phyloP scores from a whole-genome alignment of 2,888 invertebrate genomes.

The Glomeris marginata region DNA sequence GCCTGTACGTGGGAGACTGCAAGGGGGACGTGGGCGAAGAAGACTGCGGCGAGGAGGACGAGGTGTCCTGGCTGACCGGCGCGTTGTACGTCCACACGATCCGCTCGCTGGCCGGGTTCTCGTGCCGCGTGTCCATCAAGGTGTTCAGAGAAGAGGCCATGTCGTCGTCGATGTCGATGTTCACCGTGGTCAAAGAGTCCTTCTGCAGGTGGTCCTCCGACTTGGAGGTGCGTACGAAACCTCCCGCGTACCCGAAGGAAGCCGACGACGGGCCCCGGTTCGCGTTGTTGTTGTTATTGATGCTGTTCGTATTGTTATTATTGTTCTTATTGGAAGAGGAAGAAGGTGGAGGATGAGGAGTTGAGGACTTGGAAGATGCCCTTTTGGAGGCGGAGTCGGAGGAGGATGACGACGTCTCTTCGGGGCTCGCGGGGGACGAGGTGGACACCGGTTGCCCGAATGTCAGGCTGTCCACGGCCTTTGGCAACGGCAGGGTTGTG shows the following conservation, averaged over 20 bases:
- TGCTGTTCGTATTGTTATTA: conserved; percentile 2
- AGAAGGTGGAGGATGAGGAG: neutral
- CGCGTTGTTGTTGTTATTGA: conserved; percentile 15
- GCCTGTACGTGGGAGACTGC: conserved; percentile 42
- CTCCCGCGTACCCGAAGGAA: conserved; percentile 31
- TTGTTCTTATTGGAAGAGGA: neutral
- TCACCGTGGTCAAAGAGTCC: conserved; percentile 66
- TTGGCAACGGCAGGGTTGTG: conserved; percentile 8
- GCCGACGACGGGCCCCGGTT: conserved; percentile 17
- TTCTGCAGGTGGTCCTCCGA: conserved; percentile 84
- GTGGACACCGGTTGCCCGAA: conserved; percentile 15
- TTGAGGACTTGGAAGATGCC: neutral
- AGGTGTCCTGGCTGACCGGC: conserved; percentile 41
- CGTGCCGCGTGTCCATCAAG: conserved; percentile 52
- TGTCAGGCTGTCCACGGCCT: conserved; percentile 12
- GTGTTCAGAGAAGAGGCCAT: conserved; percentile 86
- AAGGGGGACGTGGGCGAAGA: conserved; percentile 69
- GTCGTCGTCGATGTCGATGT: conserved; percentile 84
- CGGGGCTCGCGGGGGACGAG: conserved; percentile 16
- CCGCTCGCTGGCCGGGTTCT: conserved; percentile 40
- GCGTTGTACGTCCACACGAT: conserved; percentile 89
- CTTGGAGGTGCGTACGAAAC: conserved; percentile 70
- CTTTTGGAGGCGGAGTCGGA: conserved; percentile 12
- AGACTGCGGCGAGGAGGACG: conserved; percentile 30
- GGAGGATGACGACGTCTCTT: conserved; percentile 14